A percentile compares a stretch with the other conserved stretches of the same genome.
Evolutionary conservation across 2,888 invertebrate species (phyloP).

Genomic region (Meloe dianella): DNA sequence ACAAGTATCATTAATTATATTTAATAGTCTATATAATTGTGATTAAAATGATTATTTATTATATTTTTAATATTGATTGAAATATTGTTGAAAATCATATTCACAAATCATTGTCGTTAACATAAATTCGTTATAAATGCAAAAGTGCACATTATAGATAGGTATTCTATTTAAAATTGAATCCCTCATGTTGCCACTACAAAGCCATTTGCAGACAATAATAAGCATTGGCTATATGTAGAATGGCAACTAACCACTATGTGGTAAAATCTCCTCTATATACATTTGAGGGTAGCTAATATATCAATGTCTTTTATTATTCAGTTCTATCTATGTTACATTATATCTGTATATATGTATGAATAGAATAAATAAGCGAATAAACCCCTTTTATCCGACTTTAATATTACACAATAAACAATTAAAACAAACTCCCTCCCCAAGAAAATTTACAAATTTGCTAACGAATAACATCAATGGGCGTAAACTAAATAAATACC

Average conservation of each 20-base stretch:
- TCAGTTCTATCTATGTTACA: conserved; percentile 13
- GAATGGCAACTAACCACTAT: conserved; percentile 11
- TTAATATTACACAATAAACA: conserved; percentile 40
- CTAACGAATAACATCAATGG: conserved; percentile 43
- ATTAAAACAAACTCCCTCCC: conserved; percentile 44
- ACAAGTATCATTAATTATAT: conserved; percentile 1
- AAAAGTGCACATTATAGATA: neutral
- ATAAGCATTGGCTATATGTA: conserved; percentile 16
- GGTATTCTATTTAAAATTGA: too few species aligned
- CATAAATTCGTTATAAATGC: neutral
- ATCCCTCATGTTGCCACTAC: conserved; percentile 21
- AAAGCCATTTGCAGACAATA: conserved; percentile 31
- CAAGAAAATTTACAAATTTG: conserved; percentile 37
- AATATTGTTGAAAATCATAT: neutral
- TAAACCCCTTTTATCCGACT: conserved; percentile 17
- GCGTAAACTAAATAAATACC: conserved; percentile 43
- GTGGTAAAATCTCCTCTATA: conserved; percentile 1
- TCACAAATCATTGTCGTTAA: neutral
- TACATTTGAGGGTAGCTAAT: conserved; percentile 12
- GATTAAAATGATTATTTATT: neutral
- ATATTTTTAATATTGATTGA: neutral
- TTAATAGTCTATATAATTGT: neutral
- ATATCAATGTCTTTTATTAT: conserved; percentile 27
- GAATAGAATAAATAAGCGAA: conserved; percentile 9
- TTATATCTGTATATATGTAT: neutral